Conservation (phyloP, 2,888 invertebrate genomes). For the Hanleya hanleyi region DNA sequence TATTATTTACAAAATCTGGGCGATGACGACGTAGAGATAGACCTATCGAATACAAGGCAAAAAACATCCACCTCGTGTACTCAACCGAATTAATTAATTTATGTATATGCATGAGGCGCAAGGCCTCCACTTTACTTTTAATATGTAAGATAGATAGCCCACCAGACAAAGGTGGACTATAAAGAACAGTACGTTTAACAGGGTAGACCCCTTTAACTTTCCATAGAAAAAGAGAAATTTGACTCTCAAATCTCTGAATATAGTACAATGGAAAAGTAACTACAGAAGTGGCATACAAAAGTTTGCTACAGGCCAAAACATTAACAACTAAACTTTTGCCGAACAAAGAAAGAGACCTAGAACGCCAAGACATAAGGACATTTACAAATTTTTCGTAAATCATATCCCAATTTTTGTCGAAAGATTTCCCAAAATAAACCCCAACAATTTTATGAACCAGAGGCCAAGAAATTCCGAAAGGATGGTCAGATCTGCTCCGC, state of each 20-base stretch:
- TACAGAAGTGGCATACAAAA: not conserved
- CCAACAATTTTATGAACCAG: not conserved
- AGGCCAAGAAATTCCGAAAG: not conserved
- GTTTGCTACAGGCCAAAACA: not conserved
- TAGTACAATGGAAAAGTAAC: not conserved
- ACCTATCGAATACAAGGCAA: not conserved
- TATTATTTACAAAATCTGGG: not conserved
- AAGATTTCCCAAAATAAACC: not conserved
- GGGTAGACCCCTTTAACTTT: not conserved
- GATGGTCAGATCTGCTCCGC: slow-evolving; percentile 6
- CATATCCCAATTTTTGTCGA: not conserved
- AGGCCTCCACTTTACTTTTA: not conserved
- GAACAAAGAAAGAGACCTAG: not conserved
- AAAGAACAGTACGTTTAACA: not conserved
- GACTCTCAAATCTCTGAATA: not conserved
- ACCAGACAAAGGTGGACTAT: not conserved
- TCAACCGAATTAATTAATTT: not conserved
- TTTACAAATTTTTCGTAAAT: not conserved
- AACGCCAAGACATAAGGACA: not conserved
- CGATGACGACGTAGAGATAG: not conserved
- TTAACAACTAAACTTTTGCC: not conserved
- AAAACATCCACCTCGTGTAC: not conserved
- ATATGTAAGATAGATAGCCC: not conserved
- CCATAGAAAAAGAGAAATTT: not conserved
- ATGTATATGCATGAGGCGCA: not conserved